These are phyloP conservation scores for Mamestra configurata DNA, from an alignment of 1,140 invertebrate genomes.

Conservation along the genomic window DNA sequence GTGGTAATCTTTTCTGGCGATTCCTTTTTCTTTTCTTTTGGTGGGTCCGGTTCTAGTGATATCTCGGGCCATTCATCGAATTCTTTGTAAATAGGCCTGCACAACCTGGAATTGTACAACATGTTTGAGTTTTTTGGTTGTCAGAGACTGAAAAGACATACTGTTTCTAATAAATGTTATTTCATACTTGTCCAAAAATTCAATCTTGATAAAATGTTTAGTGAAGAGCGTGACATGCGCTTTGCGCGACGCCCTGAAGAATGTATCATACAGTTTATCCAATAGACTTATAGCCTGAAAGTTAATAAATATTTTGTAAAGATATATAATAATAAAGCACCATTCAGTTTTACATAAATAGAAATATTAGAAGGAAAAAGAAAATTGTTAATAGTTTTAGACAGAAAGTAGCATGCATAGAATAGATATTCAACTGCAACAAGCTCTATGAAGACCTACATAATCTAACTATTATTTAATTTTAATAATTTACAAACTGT, in stretches of 20 bases:
- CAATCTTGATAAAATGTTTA: constrained; percentile 87
- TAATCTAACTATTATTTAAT: constrained; percentile 3
- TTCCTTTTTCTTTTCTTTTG: constrained; percentile 78
- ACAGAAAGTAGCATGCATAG: constrained; percentile 43
- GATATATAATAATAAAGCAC: constrained; percentile 71
- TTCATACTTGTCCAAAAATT: constrained; percentile 87
- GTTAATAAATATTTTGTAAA: constrained; percentile 83
- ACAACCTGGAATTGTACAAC: constrained; percentile 71
- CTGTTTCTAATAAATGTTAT: constrained; percentile 65
- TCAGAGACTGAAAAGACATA: constrained; percentile 26
- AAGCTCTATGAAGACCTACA: constrained; percentile 36
- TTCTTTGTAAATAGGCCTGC: constrained; percentile 83
- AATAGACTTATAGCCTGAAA: constrained; percentile 87
- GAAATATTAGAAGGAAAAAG: constrained; percentile 41
- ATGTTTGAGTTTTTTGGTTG: neutral
- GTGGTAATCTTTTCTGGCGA: constrained; percentile 66
- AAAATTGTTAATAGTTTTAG: constrained; percentile 29
- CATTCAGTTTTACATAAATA: constrained; percentile 42
- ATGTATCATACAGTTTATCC: constrained; percentile 87
- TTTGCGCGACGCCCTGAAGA: constrained; percentile 83
- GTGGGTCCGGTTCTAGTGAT: constrained; percentile 81
- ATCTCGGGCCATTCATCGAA: constrained; percentile 85
- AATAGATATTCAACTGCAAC: constrained; percentile 1
- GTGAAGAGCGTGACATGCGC: constrained; percentile 82
- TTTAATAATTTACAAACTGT: neutral